A percentile compares a stretch with the other conserved stretches of the same genome.
These are phyloP conservation scores for Brachionus rotundiformis DNA, from an alignment of 1,140 invertebrate genomes.

Conservation along the genomic window DNA sequence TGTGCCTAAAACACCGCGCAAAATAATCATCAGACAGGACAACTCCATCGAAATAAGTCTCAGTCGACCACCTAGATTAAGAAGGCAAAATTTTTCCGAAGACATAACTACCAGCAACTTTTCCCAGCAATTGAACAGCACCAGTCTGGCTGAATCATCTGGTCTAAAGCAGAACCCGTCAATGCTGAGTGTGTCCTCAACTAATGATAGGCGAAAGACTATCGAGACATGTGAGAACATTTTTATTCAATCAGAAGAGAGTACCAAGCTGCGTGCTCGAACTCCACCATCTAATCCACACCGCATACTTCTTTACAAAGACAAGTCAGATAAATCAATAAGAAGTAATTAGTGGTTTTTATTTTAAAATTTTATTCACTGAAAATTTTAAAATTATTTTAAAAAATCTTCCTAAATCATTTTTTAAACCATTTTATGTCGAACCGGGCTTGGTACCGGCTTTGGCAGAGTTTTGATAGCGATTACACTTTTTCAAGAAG, in stretches of 20 bases:
- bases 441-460: too few species aligned
- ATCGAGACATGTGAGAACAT: slow-evolving; percentile 52
- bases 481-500: too few species aligned
- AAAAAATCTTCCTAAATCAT: too few species aligned
- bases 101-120: neutral
- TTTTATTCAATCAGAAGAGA: slow-evolving; percentile 49
- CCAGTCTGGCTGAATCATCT: neutral
- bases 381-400: too few species aligned
- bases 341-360: slow-evolving; percentile 15
- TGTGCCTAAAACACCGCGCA: slow-evolving; percentile 32
- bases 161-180: neutral
- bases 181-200: slow-evolving; percentile 43
- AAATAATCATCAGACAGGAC: slow-evolving; percentile 51
- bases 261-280: slow-evolving; percentile 46
- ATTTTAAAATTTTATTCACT: neutral
- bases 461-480: too few species aligned
- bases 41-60: slow-evolving; percentile 48
- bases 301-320: slow-evolving; percentile 41
- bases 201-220: slow-evolving; percentile 44
- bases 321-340: slow-evolving; percentile 46
- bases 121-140: slow-evolving; percentile 6
- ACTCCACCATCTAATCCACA: slow-evolving; percentile 51
- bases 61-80: neutral
- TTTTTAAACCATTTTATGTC: too few species aligned
- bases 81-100: slow-evolving; percentile 45